Percentiles rank a stretch among this genome's conserved stretches.
These are phyloP conservation scores for Hepsetus odoe DNA, from an alignment of 2,113 vertebrate species.

Conservation along the genomic window DNA sequence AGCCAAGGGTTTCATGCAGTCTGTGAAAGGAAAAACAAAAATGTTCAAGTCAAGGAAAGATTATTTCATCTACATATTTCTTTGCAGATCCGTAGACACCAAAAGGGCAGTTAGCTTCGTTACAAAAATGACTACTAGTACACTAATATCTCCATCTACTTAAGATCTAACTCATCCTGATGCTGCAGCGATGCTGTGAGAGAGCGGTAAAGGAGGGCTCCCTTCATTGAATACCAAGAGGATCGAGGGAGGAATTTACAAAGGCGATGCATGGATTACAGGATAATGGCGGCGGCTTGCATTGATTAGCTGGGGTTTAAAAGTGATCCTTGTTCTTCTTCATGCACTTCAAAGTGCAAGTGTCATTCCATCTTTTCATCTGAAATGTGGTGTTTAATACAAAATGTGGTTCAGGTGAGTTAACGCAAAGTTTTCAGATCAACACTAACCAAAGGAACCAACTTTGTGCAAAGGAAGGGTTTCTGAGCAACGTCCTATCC, in stretches of 20 bases:
- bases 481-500: not conserved
- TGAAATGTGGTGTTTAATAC: slow-evolving; percentile 34
- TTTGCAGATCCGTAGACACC: no score
- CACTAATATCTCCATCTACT: no score
- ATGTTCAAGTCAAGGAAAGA: not conserved
- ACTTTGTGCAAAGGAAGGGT: not conserved
- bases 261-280: slow-evolving; percentile 46
- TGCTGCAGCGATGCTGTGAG: slow-evolving; percentile 26
- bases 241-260: slow-evolving; percentile 35
- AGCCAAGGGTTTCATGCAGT: slow-evolving; percentile 48
- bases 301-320: slow-evolving; percentile 55
- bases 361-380: slow-evolving; percentile 47
- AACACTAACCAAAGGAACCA: slow-evolving; percentile 9
- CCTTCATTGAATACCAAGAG: slow-evolving; percentile 45
- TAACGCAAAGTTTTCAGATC: slow-evolving; percentile 13
- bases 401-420: slow-evolving; percentile 33
- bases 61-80: no score
- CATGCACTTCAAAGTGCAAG: slow-evolving; percentile 46
- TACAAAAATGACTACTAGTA: no score
- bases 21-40: slow-evolving; percentile 55
- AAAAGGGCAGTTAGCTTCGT: no score
- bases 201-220: slow-evolving; percentile 11
- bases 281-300: slow-evolving; percentile 43
- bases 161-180: slow-evolving; percentile 6
- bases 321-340: slow-evolving; percentile 40